Base-by-base conservation (phyloP, 2,113 vertebrate species). In the Isichthys henryi region DNA sequence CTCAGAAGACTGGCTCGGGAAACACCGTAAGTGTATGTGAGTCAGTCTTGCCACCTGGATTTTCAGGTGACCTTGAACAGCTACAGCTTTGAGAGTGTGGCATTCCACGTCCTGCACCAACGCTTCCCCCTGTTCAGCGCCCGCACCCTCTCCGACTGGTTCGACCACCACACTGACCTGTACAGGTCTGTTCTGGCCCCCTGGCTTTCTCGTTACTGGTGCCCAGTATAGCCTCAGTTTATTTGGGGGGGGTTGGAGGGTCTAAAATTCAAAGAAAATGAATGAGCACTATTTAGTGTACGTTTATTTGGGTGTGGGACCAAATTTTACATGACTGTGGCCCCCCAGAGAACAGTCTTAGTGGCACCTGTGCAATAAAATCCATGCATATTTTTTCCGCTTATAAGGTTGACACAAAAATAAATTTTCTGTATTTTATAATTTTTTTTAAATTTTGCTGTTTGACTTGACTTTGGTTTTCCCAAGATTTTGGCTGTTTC, bases 81-180 rank as follows among this genome's bases (percentile, higher is more conserved):
- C 94, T 99, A 99, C 93, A 96, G 96, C 19, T 99, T 99, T 95
- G 98, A 99, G 96, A 99, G 99, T 0, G 98, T 99, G 94, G 97
- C 97, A 48, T 99, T 99, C 94, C 98, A 99, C 80, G 91, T 99
- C 88, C 97, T 99, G 90, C 98, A 99, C 94, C 98, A 99, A 90
- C 97, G 98, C 88, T 99, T 98, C 92, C 98, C 98, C 53, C 93
- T 98, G 3, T 99, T 97, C 94, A 98, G 96, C 6, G 96, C 96
- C 87, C 97, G 98, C 74, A 96, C 97, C 15, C 95, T 99, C 90
- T 99, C 98, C 1, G 98, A 99, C 94, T 99, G 98, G 98, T 99
- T 99, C 91, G 98, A 99, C 95, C 97, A 98, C 94, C 97, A 95
- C 92, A 96, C 97, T 48, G 95, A 99, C 94, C 93, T 98, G 83